Percentiles rank a stretch among this genome's conserved stretches.
Conservation (phyloP, 2,797 vertebrate species). For the Sparus aurata region DNA sequence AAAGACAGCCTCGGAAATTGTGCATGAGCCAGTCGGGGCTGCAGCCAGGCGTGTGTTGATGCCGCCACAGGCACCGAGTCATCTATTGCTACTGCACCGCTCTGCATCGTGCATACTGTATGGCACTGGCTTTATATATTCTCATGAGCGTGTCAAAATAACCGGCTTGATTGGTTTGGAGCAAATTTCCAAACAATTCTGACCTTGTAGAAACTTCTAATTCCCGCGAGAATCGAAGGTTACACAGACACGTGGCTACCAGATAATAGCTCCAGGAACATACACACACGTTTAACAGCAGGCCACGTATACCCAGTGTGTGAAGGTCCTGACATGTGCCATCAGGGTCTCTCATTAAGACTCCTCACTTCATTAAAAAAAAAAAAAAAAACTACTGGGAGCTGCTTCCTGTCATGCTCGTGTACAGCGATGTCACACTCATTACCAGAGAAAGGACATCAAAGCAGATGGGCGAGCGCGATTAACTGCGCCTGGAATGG, state of each 20-base stretch:
- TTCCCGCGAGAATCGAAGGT: slow-evolving; percentile 11
- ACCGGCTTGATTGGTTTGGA: not conserved
- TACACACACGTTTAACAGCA: slow-evolving; percentile 19
- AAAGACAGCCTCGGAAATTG: slow-evolving; percentile 65
- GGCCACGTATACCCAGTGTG: slow-evolving; percentile 22
- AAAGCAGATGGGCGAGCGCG: slow-evolving; percentile 73
- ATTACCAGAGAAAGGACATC: slow-evolving; percentile 74
- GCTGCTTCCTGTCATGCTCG: slow-evolving; percentile 60
- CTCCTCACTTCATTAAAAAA: slow-evolving; percentile 29
- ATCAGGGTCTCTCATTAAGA: slow-evolving; percentile 55
- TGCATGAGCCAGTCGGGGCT: slow-evolving; percentile 56
- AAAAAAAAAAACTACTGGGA: slow-evolving; percentile 44
- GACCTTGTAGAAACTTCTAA: slow-evolving; percentile 1
- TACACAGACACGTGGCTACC: not conserved
- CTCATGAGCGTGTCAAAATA: not conserved
- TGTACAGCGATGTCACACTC: slow-evolving; percentile 67
- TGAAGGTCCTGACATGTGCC: slow-evolving; percentile 48
- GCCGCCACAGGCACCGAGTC: slow-evolving; percentile 61
- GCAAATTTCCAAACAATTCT: not conserved
- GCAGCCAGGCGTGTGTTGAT: slow-evolving; percentile 68
- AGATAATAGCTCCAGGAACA: not conserved
- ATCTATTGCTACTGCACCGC: slow-evolving; percentile 22
- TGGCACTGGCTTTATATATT: slow-evolving; percentile 14
- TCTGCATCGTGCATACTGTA: slow-evolving; percentile 18
- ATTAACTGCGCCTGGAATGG: slow-evolving; percentile 64